Base-by-base conservation (phyloP, 1,140 invertebrate species). In the Pogonomyrmex californicus region DNA sequence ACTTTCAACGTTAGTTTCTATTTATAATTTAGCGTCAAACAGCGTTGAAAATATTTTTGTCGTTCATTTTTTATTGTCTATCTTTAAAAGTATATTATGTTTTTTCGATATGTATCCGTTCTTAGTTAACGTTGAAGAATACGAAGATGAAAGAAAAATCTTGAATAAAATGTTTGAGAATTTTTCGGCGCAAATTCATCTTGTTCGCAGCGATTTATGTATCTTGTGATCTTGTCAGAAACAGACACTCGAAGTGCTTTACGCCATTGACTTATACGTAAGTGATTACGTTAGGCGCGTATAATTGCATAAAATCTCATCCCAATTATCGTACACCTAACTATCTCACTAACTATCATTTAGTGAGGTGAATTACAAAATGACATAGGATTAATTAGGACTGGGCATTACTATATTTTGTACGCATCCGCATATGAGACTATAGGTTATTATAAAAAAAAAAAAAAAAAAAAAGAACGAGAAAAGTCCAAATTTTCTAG, bases 231-330 rank as follows among this genome's bases (percentile, higher is more conserved):
- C 2, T 51, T 23, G n/a, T 30, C 36, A 30, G n/a, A 38, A 17
- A 12, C 14, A 65, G 17, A 44, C 1, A 62, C 23, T 47, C 12
- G 12, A 54, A 54, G 12, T 68, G 23, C 23, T 54, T 81, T 68
- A 70, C 36, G 77, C n/a, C 44, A 54, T 14, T 68, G 63, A 68
- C 47, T 47, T 47, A 33, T 63, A 44, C 60, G 10, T 36, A 65
- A 36, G 33, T 17, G 41, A 73, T 82, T 83, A 75, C 68, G 41
- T 83, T 81, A 54, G 56, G 23, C 14, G 41, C 73, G 23, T 17
- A 4, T 83, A 62, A 83, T 73, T 60, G 41, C 17, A 47, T 60
- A 73, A 75, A 60, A 83, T 83, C 23, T 75, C 12, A 41, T 75
- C n/a, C 12, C 41, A 60, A 33, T 62, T 62, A 73, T 62, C 6